phyloP scores from a whole-genome alignment of 2,797 vertebrate species.

The Muscicapa comitata region DNA sequence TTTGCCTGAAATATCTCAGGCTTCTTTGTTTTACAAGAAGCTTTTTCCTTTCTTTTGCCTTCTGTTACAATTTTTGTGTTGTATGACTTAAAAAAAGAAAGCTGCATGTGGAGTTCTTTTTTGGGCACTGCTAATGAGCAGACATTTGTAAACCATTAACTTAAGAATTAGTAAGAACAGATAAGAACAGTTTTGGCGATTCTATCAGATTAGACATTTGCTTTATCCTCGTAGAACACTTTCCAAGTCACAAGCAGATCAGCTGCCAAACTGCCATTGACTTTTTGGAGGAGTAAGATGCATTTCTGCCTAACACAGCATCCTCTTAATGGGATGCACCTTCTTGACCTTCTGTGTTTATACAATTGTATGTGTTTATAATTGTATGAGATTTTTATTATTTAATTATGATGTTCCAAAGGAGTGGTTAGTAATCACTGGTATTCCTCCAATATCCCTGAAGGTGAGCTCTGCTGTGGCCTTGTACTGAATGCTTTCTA shows the following conservation, averaged over 20 bases:
- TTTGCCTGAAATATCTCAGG: not conserved
- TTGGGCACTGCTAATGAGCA: not conserved
- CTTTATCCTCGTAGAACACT: not conserved
- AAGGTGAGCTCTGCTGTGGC: not conserved
- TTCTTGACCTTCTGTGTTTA: not conserved
- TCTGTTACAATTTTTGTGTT: not conserved
- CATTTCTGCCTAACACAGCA: not conserved
- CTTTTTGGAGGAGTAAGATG: not conserved
- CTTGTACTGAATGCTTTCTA: not conserved
- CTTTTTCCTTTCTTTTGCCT: not conserved
- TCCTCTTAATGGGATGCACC: not conserved
- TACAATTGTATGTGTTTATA: not conserved
- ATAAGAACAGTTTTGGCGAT: not conserved
- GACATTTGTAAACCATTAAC: not conserved
- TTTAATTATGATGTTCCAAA: not conserved
- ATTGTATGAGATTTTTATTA: not conserved
- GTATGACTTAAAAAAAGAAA: not conserved
- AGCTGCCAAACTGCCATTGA: not conserved
- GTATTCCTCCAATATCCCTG: not conserved
- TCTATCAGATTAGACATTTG: not conserved
- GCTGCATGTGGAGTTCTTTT: not conserved
- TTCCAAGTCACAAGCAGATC: not conserved
- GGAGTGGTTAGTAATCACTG: not conserved
- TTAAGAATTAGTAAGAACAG: not conserved
- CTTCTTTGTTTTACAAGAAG: not conserved